phyloP scores from a whole-genome alignment of 2,113 vertebrate genomes.

The Meriones unguiculatus region DNA sequence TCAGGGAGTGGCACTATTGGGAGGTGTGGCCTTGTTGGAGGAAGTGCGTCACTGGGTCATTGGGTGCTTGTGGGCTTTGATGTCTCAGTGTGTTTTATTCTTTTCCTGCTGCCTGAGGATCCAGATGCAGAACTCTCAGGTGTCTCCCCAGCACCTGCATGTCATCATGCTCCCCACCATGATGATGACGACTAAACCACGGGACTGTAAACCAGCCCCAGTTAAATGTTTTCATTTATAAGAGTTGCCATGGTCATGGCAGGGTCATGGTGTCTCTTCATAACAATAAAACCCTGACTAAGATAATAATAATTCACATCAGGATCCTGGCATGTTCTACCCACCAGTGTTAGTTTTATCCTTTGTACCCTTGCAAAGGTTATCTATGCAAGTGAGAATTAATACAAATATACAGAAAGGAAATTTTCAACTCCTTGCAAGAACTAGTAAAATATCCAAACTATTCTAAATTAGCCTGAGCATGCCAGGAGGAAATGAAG shows the following conservation, averaged over 20 bases:
- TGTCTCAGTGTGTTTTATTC: not conserved
- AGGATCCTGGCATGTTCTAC: not conserved
- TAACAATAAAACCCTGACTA: not conserved
- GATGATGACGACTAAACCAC: not conserved
- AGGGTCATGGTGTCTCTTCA: not conserved
- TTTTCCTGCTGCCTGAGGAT: not conserved
- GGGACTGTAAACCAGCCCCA: not conserved
- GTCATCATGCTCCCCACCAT: not conserved
- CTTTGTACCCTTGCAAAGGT: not conserved
- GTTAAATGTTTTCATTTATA: not conserved
- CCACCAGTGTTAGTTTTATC: not conserved
- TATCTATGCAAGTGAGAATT: not conserved
- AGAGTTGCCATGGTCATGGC: not conserved
- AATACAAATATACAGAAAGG: not conserved
- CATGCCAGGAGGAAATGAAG: not conserved
- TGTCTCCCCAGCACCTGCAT: not conserved
- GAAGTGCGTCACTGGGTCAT: not conserved
- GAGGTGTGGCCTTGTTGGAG: not conserved
- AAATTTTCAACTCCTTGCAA: conserved; percentile 17
- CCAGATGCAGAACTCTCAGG: not conserved
- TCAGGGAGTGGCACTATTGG: not conserved
- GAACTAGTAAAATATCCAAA: not conserved
- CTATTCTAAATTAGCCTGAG: conserved; percentile 12
- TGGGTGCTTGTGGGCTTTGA: not conserved
- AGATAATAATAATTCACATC: not conserved